Evolutionary conservation across 2,113 vertebrate genomes (phyloP).

Genomic region (Chionis minor): DNA sequence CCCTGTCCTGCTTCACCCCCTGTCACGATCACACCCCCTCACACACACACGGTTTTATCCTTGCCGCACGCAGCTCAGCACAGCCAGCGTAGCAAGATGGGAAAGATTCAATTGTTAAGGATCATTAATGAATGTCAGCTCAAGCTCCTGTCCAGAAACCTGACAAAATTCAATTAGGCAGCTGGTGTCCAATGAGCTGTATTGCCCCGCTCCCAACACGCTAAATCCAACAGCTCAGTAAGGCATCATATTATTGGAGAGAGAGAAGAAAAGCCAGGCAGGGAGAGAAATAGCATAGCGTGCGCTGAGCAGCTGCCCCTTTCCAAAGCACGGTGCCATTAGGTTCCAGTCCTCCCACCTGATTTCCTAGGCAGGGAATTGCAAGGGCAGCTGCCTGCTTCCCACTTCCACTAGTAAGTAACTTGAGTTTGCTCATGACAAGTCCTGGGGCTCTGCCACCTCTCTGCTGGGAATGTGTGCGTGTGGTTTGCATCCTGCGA

Average conservation of each 20-base stretch:
- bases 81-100: background rate
- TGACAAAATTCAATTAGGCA: constrained; percentile 60
- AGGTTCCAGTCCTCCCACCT: background rate
- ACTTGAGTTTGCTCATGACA: background rate
- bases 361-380: background rate
- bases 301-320: background rate
- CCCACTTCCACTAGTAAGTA: background rate
- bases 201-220: background rate
- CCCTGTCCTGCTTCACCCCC: background rate
- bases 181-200: constrained; percentile 48
- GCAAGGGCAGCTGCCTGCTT: background rate
- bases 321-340: accelerated
- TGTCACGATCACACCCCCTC: background rate
- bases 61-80: background rate
- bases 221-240: constrained; percentile 46
- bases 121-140: constrained; percentile 54
- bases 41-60: background rate
- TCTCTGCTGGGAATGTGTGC: background rate
- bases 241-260: background rate
- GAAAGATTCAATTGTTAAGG: constrained; percentile 39
- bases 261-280: background rate
- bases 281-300: background rate
- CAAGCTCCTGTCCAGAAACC: constrained; percentile 35
- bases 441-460: background rate
- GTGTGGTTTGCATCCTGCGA: background rate